Evolutionary conservation across 2,113 vertebrate genomes (phyloP), one percentile per base, ranked within the genome.

Genomic region (Vicugna pacos): DNA sequence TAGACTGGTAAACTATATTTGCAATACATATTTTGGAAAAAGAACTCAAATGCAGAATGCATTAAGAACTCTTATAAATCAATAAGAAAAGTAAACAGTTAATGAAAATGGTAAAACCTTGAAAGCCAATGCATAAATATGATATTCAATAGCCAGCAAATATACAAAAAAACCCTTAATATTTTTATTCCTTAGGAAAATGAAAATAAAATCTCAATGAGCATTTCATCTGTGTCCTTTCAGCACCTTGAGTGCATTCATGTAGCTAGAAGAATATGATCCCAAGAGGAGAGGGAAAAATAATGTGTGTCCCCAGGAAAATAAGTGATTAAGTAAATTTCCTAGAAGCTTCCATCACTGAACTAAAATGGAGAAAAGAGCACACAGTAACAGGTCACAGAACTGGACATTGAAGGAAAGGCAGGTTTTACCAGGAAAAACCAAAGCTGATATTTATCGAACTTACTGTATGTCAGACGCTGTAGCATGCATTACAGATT

Each of bases 121-220:
- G 24, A 32, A 94, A 80, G 17, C 2, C 12, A 76, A 2, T 48
- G 77, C 3, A 89, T 7, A 92, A 89, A 54, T 42, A 32, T 8
- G 17, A 24, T 22, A 54, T 42, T 8, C 0, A 1, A 79, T 30
- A 77, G 19, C n/a, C 19, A 72, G 64, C 6, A 83, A 38, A 42
- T 6, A 16, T 50, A n/a, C 28, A 46, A 42, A 52, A 7, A 11
- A 58, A 20, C 8, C 4, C 28, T 52, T 32, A 76, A n/a, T 22
- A 22, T n/a, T n/a, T 8, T 54, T 77, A 77, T 77, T 52, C 12
- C 48, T 42, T 67, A 73, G 70, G 42, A 5, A 48, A 73, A 46
- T 46, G 38, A 26, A 42, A 38, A 72, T 46, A 72, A 46, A 8
- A 26, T 22, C 0, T 15, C 13, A 26, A 22, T 14, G 0, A 0